phyloP scores from a whole-genome alignment of 2,113 vertebrate genomes.

The Cyanistes caeruleus region DNA sequence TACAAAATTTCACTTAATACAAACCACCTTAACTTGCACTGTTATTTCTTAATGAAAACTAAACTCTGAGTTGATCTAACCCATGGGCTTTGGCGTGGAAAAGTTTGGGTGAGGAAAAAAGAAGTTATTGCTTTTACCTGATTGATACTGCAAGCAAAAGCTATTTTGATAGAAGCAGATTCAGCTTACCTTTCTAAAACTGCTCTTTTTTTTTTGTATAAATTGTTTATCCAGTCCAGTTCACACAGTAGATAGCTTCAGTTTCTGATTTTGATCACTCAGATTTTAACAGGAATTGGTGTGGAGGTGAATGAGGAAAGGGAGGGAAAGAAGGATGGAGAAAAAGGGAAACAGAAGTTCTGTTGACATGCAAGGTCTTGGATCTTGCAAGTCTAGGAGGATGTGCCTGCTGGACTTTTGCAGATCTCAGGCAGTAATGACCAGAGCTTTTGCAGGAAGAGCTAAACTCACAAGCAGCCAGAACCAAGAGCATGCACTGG shows the following conservation, averaged over 20 bases:
- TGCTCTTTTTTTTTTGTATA: background rate
- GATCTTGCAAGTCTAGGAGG: background rate
- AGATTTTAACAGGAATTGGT: background rate
- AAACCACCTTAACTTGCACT: background rate
- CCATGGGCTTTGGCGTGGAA: background rate
- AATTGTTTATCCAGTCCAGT: background rate
- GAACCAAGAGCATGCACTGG: background rate
- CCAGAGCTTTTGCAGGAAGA: background rate
- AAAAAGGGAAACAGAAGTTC: background rate
- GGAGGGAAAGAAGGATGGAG: background rate
- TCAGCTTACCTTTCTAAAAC: background rate
- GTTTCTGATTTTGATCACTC: background rate
- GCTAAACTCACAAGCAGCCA: background rate
- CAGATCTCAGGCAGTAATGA: background rate
- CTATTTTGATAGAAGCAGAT: background rate
- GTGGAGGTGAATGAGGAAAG: background rate
- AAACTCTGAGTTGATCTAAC: background rate
- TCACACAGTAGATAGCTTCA: background rate
- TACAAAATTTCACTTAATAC: background rate
- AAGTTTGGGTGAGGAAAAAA: background rate
- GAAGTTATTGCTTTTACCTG: background rate
- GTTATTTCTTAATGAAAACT: background rate
- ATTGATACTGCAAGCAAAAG: background rate
- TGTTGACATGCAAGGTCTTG: background rate
- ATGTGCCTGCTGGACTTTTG: background rate